Conservation (phyloP, 2,888 invertebrate species). For the Pseudococcus longispinus region DNA sequence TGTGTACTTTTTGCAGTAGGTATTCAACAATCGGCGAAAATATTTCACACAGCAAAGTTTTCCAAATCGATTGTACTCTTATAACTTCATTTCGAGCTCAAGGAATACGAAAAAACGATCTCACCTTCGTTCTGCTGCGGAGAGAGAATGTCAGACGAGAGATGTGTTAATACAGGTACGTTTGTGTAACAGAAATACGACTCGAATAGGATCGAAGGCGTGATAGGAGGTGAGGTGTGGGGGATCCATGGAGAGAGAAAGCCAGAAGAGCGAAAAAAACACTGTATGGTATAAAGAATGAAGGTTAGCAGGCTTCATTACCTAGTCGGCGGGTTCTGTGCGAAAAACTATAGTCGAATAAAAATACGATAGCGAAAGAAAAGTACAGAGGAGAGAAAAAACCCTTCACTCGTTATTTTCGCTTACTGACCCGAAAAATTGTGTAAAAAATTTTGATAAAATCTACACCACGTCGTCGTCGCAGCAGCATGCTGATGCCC, state of each 20-base stretch:
- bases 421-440: constrained; percentile 53
- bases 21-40: not conserved
- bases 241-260: not conserved
- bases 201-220: too few species aligned
- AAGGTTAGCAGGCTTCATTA: constrained; percentile 4
- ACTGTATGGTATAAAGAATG: not conserved
- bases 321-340: not conserved
- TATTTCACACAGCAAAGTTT: not conserved
- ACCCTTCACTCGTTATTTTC: constrained; percentile 51
- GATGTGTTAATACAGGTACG: not conserved
- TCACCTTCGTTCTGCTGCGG: too few species aligned
- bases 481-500: not conserved
- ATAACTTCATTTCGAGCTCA: not conserved
- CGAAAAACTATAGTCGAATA: not conserved
- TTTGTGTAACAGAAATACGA: too few species aligned
- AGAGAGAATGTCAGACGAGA: not conserved
- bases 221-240: too few species aligned
- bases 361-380: not conserved
- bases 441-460: constrained; percentile 49
- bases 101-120: not conserved
- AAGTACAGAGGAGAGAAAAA: not conserved
- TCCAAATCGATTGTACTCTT: not conserved
- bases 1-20: too few species aligned
- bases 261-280: not conserved
- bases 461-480: constrained; percentile 11